A percentile compares a stretch with the other conserved stretches of the same genome.
Conservation (phyloP, 2,888 invertebrate species). For the Apodemia zela region DNA sequence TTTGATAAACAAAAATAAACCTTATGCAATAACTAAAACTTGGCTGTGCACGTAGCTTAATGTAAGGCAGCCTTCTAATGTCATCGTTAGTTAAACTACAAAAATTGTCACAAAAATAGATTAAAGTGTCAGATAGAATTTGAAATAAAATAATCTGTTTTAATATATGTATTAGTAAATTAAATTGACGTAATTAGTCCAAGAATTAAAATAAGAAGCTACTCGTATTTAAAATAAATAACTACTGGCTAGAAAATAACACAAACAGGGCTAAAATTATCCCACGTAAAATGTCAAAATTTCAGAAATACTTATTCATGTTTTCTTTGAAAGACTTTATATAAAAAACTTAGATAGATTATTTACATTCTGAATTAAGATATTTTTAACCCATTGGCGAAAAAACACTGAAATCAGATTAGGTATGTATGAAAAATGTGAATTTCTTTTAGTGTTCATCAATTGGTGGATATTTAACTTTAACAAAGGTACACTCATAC, state of each 20-base stretch:
- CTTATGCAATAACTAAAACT: slow-evolving; percentile 13
- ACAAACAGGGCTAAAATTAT: background rate
- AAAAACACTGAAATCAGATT: too few relatives aligned
- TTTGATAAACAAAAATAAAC: slow-evolving; percentile 8
- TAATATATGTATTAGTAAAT: slow-evolving; percentile 2
- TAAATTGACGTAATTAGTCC: slow-evolving; percentile 12
- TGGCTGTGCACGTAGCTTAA: slow-evolving; percentile 14
- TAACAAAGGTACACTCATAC: too few relatives aligned
- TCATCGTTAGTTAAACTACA: slow-evolving; percentile 2
- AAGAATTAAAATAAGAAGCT: background rate
- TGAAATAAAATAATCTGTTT: slow-evolving; percentile 2
- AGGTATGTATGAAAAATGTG: too few relatives aligned
- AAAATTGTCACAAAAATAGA: slow-evolving; percentile 1
- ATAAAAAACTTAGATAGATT: background rate
- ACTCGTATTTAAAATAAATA: slow-evolving; percentile 4
- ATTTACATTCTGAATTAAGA: background rate
- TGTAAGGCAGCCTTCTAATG: slow-evolving; percentile 6
- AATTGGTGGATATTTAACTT: too few relatives aligned
- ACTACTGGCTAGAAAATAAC: background rate
- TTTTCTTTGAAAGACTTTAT: too few relatives aligned
- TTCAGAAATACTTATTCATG: background rate
- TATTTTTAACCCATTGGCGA: background rate
- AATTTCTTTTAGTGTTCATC: too few relatives aligned
- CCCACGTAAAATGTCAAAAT: slow-evolving; percentile 4
- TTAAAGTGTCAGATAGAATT: background rate